Conservation (phyloP, 2,797 vertebrate species). For the Sebastes reedi region DNA sequence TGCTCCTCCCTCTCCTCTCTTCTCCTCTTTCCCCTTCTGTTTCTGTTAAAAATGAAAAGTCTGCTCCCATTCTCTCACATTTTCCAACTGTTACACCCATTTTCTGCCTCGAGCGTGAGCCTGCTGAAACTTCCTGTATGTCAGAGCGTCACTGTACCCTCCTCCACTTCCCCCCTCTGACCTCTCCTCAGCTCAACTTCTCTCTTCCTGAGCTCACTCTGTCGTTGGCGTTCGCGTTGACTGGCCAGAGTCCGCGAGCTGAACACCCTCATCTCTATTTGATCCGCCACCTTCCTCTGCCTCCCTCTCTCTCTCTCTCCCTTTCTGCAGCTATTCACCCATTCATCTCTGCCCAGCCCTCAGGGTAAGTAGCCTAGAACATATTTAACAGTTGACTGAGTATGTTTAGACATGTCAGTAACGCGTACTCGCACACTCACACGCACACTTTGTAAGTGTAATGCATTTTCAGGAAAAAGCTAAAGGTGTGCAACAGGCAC, state of each 20-base stretch:
- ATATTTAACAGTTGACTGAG: slow-evolving; percentile 57
- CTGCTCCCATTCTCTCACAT: neutral
- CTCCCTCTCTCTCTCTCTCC: slow-evolving; percentile 7
- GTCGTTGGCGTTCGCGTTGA: slow-evolving; percentile 88
- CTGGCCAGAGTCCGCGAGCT: slow-evolving; percentile 92
- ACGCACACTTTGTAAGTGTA: slow-evolving; percentile 5
- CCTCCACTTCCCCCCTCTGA: slow-evolving; percentile 66
- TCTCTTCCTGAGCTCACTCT: slow-evolving; percentile 71
- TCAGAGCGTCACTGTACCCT: slow-evolving; percentile 54
- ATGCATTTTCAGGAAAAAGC: slow-evolving; percentile 16
- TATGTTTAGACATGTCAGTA: slow-evolving; percentile 56
- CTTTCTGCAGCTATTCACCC: slow-evolving; percentile 43
- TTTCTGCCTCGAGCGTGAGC: neutral
- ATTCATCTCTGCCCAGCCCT: slow-evolving; percentile 60
- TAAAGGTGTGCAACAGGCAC: slow-evolving; percentile 25
- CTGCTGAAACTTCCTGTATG: slow-evolving; percentile 46
- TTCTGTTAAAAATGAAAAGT: neutral
- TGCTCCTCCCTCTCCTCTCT: slow-evolving; percentile 39
- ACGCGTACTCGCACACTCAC: neutral
- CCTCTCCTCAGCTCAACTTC: slow-evolving; percentile 56
- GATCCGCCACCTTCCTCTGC: slow-evolving; percentile 42
- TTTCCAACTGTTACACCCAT: neutral
- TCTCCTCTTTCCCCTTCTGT: neutral
- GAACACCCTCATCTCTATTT: slow-evolving; percentile 67
- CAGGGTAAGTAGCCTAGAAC: slow-evolving; percentile 79